A percentile compares a stretch with the other conserved stretches of the same genome.
Conservation (phyloP, 2,888 invertebrate species). For the Schizotus pectinicornis region DNA sequence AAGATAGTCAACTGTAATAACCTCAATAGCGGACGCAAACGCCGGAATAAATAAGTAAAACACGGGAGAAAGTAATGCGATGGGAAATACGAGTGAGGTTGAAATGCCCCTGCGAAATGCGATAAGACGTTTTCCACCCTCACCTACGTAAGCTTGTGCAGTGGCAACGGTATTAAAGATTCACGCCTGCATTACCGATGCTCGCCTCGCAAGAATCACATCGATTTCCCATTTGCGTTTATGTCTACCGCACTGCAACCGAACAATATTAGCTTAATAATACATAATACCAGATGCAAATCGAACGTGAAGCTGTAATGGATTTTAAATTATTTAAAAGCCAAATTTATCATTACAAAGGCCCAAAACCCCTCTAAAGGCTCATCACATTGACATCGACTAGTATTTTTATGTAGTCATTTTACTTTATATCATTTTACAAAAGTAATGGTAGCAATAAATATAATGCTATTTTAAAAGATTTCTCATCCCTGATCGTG, state of each 20-base stretch:
- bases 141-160: slow-evolving; percentile 33
- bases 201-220: slow-evolving; percentile 35
- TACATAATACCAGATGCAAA: slow-evolving; percentile 11
- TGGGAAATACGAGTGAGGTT: slow-evolving; percentile 38
- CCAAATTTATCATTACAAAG: not conserved
- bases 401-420: too few relatives aligned
- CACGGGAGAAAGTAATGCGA: slow-evolving; percentile 41
- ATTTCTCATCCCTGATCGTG: too few relatives aligned
- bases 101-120: slow-evolving; percentile 44
- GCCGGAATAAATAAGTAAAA: slow-evolving; percentile 46
- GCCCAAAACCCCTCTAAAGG: too few relatives aligned
- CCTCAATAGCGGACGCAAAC: slow-evolving; percentile 38
- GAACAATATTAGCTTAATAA: slow-evolving; percentile 22
- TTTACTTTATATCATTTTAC: too few relatives aligned
- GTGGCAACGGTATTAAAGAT: slow-evolving; percentile 43
- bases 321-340: slow-evolving; percentile 23
- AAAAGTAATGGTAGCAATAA: too few relatives aligned
- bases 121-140: slow-evolving; percentile 43
- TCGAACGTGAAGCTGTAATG: slow-evolving; percentile 19
- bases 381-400: too few relatives aligned
- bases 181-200: slow-evolving; percentile 44
- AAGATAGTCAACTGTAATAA: slow-evolving; percentile 33
- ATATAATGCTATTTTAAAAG: too few relatives aligned
- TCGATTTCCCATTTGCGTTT: slow-evolving; percentile 44
- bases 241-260: slow-evolving; percentile 18